Base-by-base conservation (phyloP, 2,797 vertebrate genomes). In the Sphenopsis melanotis region DNA sequence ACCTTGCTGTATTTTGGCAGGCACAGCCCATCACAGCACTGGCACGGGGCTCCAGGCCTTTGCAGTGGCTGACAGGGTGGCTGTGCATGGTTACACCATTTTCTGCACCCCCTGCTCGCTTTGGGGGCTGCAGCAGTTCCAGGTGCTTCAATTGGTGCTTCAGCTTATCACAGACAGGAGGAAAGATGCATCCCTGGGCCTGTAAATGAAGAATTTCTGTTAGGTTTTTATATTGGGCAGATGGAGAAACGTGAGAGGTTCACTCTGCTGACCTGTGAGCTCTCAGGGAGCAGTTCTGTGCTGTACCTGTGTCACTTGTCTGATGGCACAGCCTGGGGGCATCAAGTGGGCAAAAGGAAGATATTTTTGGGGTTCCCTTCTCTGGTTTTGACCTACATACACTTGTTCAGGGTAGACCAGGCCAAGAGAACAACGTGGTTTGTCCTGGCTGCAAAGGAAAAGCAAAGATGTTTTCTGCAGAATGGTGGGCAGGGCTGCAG, bases 391-490 rank as follows among this genome's bases (percentile, higher is more conserved):
- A 22, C 29, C 66, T 19, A 4, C 1, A 2, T 22, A 15, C 2
- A 3, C 11, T 46, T 16, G 8, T 22, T 66, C 42, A n/a, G 52
- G 23, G 16, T 59, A 1, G 53, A 23, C 22, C 5, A 41, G 57
- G 18, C 36, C 79, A 16, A 1, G 3, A 4, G 16, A 84, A 17
- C 2, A 2, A 14, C 1, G 1, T 10, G 2, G 15, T 41, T 69
- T 57, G 24, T 64, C 42, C 55, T 3, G 1, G 47, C 69, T 57
- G 53, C 29, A 37, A 47, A 42, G 47, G 66, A 47, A 61, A 24
- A 70, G 30, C 56, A 4, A 4, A 1, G 2, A 2, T 30, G 12
- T 55, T 57, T 1, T 30, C 0, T 53, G 13, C 32, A 20, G 19
- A 8, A 7, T 2, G 44, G n/a, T 53, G 37, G 57, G 53, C 56